These are phyloP conservation scores for Ambastaia sidthimunki DNA, from an alignment of 2,797 vertebrate genomes.

Conservation along the genomic window DNA sequence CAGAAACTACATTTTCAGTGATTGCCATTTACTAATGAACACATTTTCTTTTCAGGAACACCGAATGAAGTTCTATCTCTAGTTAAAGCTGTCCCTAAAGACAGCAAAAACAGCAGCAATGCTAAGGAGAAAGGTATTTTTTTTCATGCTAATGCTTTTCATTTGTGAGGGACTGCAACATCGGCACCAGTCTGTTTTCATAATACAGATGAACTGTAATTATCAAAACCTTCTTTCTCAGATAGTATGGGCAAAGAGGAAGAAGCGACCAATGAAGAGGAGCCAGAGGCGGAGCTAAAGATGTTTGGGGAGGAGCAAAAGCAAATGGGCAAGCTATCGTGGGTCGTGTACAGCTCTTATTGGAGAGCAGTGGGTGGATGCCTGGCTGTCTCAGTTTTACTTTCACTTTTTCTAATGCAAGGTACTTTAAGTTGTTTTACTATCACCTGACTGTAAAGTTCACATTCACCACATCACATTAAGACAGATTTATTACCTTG, in stretches of 20 bases:
- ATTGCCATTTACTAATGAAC: neutral
- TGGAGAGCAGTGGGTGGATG: conserved; percentile 84
- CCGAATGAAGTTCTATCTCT: conserved; percentile 79
- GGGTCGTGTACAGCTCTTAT: conserved; percentile 88
- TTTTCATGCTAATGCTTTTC: neutral
- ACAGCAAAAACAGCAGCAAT: conserved; percentile 59
- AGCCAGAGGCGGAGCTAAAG: conserved; percentile 51
- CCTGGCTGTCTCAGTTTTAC: conserved; percentile 79
- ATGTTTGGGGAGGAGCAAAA: conserved; percentile 85
- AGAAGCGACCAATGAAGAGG: conserved; percentile 8
- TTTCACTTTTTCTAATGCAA: conserved; percentile 92
- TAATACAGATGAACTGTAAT: neutral
- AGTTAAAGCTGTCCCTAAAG: conserved; percentile 79
- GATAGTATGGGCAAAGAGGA: conserved; percentile 61
- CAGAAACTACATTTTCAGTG: neutral
- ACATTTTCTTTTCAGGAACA: conserved; percentile 2
- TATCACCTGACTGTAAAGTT: neutral
- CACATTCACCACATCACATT: neutral
- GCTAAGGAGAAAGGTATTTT: conserved; percentile 73
- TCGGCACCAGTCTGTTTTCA: neutral
- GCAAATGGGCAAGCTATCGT: conserved; percentile 86
- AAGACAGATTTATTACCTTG: neutral
- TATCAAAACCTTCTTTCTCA: conserved; percentile 38
- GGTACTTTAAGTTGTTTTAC: conserved; percentile 71
- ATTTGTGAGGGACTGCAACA: neutral